Evolutionary conservation across 2,888 invertebrate genomes (phyloP).

Genomic region (Sialis fuliginosa): DNA sequence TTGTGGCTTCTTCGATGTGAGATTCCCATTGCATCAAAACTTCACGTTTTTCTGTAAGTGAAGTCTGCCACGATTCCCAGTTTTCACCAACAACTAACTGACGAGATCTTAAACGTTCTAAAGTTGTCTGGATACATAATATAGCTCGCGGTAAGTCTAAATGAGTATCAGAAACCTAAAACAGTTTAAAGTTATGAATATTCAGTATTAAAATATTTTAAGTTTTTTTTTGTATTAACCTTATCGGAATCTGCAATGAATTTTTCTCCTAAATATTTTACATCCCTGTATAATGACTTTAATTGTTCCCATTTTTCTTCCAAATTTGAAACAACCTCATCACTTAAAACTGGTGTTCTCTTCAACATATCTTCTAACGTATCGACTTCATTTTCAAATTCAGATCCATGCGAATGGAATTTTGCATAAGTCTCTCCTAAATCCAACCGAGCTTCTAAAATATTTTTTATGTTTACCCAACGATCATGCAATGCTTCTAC

Average conservation of each 20-base stretch:
- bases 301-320: conserved; percentile 49
- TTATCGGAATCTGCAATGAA: conserved; percentile 42
- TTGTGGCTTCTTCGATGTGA: conserved; percentile 44
- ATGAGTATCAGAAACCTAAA: conserved; percentile 46
- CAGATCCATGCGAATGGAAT: conserved; percentile 51
- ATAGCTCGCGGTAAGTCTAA: conserved; percentile 48
- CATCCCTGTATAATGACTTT: conserved; percentile 41
- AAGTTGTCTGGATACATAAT: conserved; percentile 45
- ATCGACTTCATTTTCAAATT: conserved; percentile 45
- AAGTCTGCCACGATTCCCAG: conserved; percentile 54
- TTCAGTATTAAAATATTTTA: background rate
- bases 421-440: conserved; percentile 48
- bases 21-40: conserved; percentile 29
- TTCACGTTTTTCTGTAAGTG: conserved; percentile 37
- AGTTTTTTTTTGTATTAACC: conserved; percentile 22
- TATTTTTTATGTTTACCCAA: conserved; percentile 41
- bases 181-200: conserved; percentile 18
- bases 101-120: conserved; percentile 46
- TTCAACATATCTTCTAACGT: conserved; percentile 40
- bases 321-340: conserved; percentile 28
- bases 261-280: conserved; percentile 46
- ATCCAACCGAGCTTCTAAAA: conserved; percentile 43
- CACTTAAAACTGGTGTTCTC: conserved; percentile 30
- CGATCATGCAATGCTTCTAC: conserved; percentile 41
- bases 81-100: conserved; percentile 45